Conservation (phyloP, 2,888 invertebrate species). For the Drosophila pseudotakahashii region DNA sequence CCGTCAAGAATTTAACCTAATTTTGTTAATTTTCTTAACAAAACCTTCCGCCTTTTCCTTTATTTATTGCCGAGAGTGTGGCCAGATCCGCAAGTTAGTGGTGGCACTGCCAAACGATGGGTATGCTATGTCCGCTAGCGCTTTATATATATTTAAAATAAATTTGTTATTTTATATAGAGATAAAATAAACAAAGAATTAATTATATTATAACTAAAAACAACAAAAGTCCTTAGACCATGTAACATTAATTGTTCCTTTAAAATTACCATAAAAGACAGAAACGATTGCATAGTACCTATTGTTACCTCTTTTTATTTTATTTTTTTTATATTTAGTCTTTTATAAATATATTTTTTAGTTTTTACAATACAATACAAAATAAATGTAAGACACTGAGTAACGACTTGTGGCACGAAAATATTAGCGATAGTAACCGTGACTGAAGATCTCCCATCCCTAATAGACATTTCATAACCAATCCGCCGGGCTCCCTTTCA, state of each 20-base stretch:
- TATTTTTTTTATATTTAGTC: too few species aligned
- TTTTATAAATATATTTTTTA: too few species aligned
- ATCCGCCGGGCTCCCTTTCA: slow-evolving; percentile 10
- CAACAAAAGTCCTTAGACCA: too few species aligned
- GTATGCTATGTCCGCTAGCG: not conserved
- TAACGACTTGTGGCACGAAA: not conserved
- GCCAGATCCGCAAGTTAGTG: not conserved
- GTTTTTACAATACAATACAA: too few species aligned
- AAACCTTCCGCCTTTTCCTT: not conserved
- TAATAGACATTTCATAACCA: slow-evolving; percentile 32
- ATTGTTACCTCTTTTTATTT: too few species aligned
- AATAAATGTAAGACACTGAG: not conserved
- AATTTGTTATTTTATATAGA: too few species aligned
- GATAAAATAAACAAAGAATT: not conserved
- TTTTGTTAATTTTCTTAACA: slow-evolving; percentile 4
- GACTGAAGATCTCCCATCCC: slow-evolving; percentile 1
- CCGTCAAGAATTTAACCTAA: not conserved
- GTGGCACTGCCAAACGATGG: not conserved
- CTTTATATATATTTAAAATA: not conserved
- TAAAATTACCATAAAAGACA: too few species aligned
- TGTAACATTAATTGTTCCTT: too few species aligned
- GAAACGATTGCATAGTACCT: too few species aligned
- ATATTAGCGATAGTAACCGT: not conserved
- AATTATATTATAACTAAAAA: too few species aligned
- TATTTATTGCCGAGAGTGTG: slow-evolving; percentile 8